phyloP scores from a whole-genome alignment of 2,888 invertebrate genomes.

The Coronaproctus castanopsis region DNA sequence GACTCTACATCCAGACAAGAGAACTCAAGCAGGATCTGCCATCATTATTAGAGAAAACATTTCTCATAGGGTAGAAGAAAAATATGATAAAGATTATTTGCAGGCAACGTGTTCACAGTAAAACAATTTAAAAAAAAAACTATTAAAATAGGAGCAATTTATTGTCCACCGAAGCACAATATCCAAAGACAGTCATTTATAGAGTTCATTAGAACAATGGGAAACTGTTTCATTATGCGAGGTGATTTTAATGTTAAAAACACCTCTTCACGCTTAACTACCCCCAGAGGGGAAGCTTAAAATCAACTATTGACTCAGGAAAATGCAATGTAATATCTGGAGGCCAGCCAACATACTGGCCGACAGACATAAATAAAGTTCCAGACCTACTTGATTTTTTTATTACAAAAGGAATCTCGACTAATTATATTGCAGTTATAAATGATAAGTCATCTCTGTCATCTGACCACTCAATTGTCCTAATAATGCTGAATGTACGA shows the following conservation, averaged over 20 bases:
- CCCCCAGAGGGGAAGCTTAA: not conserved
- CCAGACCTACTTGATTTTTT: not conserved
- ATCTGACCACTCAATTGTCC: not conserved
- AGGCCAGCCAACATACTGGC: not conserved
- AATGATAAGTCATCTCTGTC: not conserved
- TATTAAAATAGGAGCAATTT: not conserved
- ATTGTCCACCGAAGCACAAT: not conserved
- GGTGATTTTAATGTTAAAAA: not conserved
- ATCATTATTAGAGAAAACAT: not conserved
- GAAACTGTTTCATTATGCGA: not conserved
- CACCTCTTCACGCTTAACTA: too few species aligned
- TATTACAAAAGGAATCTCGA: not conserved
- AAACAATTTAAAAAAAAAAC: not conserved
- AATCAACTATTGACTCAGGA: not conserved
- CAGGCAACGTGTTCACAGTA: not conserved
- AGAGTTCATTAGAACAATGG: not conserved
- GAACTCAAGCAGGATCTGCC: not conserved
- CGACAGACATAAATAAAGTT: not conserved
- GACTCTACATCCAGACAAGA: not conserved
- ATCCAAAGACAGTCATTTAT: not conserved
- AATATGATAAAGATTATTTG: not conserved
- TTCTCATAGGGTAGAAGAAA: not conserved
- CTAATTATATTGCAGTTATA: not conserved
- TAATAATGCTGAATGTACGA: not conserved
- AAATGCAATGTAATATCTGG: not conserved